These are phyloP conservation scores for Scaptomyza graminum DNA, from an alignment of 1,140 invertebrate genomes.

Conservation along the genomic window DNA sequence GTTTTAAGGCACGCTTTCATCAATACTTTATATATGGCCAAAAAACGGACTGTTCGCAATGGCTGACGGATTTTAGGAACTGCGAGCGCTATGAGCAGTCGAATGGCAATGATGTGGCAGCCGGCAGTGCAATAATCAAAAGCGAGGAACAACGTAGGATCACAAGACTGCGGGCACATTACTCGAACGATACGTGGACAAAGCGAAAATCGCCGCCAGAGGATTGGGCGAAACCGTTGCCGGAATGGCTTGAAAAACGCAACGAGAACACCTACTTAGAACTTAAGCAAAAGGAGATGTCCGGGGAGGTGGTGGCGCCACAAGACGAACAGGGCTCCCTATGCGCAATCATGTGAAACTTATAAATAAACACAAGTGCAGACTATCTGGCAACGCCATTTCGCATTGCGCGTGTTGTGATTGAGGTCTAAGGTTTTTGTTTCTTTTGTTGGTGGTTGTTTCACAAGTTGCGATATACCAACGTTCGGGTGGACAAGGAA, in stretches of 20 bases:
- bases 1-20: conserved; percentile 90
- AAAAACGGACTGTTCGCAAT: conserved; percentile 89
- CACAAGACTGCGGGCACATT: conserved; percentile 87
- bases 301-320: conserved; percentile 50
- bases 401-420: neutral
- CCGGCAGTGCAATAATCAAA: conserved; percentile 87
- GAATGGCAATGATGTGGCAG: conserved; percentile 86
- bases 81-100: conserved; percentile 88
- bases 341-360: conserved; percentile 65
- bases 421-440: neutral
- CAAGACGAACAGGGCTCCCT: conserved; percentile 50
- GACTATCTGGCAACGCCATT: conserved; percentile 34
- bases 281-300: conserved; percentile 87
- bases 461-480: neutral
- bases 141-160: conserved; percentile 88
- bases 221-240: conserved; percentile 91
- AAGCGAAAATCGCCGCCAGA: conserved; percentile 89
- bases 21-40: conserved; percentile 93
- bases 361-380: neutral
- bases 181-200: conserved; percentile 91
- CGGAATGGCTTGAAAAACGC: conserved; percentile 88
- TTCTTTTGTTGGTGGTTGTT: neutral
- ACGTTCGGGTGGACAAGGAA: neutral
- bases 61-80: conserved; percentile 90
- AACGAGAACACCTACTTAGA: conserved; percentile 88